These are phyloP conservation scores for Tribolium castaneum DNA, from an alignment of 1,140 invertebrate species.

Conservation along the genomic window DNA sequence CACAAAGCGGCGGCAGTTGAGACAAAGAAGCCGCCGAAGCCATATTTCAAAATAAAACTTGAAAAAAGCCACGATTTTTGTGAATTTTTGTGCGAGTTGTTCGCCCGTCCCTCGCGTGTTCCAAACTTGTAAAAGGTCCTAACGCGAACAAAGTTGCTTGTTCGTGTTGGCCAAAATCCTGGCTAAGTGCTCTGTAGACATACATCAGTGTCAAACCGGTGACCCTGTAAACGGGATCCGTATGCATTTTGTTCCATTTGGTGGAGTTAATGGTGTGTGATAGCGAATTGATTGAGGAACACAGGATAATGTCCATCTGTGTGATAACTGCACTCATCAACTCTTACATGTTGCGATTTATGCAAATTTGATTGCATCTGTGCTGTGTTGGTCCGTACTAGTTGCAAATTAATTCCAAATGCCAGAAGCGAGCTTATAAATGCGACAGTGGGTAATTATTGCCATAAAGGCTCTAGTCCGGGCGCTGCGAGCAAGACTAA, in stretches of 20 bases:
- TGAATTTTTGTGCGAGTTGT: background rate
- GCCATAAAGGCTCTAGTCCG: background rate
- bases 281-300: constrained; percentile 37
- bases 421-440: background rate
- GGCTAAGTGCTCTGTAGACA: constrained; percentile 39
- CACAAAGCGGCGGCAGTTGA: background rate
- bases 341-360: constrained; percentile 16
- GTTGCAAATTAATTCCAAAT: background rate
- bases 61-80: background rate
- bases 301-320: constrained; percentile 1
- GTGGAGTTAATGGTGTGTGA: constrained; percentile 35
- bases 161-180: constrained; percentile 36
- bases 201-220: constrained; percentile 36
- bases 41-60: background rate
- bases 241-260: constrained; percentile 43
- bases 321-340: constrained; percentile 23
- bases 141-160: constrained; percentile 16
- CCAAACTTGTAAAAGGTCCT: background rate
- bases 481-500: background rate
- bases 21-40: background rate
- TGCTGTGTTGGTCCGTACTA: background rate
- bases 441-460: background rate
- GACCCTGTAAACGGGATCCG: constrained; percentile 27
- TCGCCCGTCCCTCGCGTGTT: background rate
- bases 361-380: constrained; percentile 14